phyloP scores from a whole-genome alignment of 2,888 invertebrate genomes.

The Parelbella ahira region DNA sequence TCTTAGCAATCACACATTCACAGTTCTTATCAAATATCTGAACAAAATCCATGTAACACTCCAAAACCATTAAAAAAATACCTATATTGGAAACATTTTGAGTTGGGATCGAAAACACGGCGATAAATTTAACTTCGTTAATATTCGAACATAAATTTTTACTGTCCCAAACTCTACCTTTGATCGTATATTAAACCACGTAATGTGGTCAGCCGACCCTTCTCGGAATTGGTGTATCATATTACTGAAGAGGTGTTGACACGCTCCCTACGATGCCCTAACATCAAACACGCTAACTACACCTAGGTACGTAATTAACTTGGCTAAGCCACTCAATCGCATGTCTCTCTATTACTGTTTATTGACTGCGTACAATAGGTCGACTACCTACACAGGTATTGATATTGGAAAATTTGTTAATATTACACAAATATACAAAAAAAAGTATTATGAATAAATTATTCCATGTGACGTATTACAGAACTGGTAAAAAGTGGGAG shows the following conservation, averaged over 20 bases:
- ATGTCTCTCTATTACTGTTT: conserved; percentile 44
- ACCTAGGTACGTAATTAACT: conserved; percentile 56
- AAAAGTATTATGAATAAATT: too few species aligned
- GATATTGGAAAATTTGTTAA: neutral
- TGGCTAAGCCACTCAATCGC: conserved; percentile 41
- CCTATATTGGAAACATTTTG: too few species aligned
- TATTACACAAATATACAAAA: too few species aligned
- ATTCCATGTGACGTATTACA: too few species aligned
- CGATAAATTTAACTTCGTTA: conserved; percentile 32
- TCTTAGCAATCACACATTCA: too few species aligned
- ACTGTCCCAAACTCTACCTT: conserved; percentile 33
- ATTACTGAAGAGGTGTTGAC: conserved; percentile 66
- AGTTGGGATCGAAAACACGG: too few species aligned
- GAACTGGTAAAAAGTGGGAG: too few species aligned
- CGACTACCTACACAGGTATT: neutral
- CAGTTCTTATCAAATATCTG: too few species aligned
- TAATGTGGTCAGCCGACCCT: conserved; percentile 57
- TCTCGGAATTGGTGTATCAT: conserved; percentile 59
- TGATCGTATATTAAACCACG: conserved; percentile 48
- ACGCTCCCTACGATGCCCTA: conserved; percentile 47
- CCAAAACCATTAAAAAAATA: too few species aligned
- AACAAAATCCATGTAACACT: too few species aligned
- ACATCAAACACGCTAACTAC: conserved; percentile 52
- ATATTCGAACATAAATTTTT: conserved; percentile 21
- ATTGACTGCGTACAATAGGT: conserved; percentile 27